phyloP scores from a whole-genome alignment of 1,140 invertebrate species.

The Hyles vespertilio region DNA sequence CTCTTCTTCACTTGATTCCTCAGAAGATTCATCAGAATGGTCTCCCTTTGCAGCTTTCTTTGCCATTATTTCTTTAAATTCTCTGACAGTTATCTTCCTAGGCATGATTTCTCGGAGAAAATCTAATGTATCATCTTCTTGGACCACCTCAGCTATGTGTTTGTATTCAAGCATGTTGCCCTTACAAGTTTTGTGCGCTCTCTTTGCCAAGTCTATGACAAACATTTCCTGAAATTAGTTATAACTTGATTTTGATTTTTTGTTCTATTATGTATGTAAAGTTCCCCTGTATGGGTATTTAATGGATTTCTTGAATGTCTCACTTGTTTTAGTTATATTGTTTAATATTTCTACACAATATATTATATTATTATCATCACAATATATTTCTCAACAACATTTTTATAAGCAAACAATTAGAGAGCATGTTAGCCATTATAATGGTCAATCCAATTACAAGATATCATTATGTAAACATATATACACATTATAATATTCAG shows the following conservation, averaged over 20 bases:
- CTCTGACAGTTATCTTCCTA: slow-evolving; percentile 81
- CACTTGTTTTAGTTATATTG: too few species aligned
- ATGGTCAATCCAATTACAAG: too few species aligned
- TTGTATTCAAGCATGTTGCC: slow-evolving; percentile 79
- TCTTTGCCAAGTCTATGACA: slow-evolving; percentile 79
- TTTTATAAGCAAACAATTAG: too few species aligned
- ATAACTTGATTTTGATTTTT: not conserved
- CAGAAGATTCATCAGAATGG: slow-evolving; percentile 48
- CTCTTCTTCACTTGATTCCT: slow-evolving; percentile 56
- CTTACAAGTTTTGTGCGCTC: slow-evolving; percentile 74
- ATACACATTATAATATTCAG: too few species aligned
- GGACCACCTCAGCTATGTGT: slow-evolving; percentile 81
- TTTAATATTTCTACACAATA: too few species aligned
- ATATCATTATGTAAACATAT: too few species aligned
- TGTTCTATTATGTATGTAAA: too few species aligned
- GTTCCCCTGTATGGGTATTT: too few species aligned
- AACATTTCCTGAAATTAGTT: slow-evolving; percentile 73
- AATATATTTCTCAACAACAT: too few species aligned
- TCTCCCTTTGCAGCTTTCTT: slow-evolving; percentile 70
- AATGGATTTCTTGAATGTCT: too few species aligned
- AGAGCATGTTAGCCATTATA: too few species aligned
- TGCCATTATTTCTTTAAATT: slow-evolving; percentile 81
- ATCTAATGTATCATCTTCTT: slow-evolving; percentile 80
- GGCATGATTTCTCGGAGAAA: slow-evolving; percentile 84
- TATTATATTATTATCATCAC: too few species aligned